Percentiles rank a stretch among this genome's conserved stretches.
Evolutionary conservation across 2,888 invertebrate genomes (phyloP).

Genomic region (Orchesellides sinensis): DNA sequence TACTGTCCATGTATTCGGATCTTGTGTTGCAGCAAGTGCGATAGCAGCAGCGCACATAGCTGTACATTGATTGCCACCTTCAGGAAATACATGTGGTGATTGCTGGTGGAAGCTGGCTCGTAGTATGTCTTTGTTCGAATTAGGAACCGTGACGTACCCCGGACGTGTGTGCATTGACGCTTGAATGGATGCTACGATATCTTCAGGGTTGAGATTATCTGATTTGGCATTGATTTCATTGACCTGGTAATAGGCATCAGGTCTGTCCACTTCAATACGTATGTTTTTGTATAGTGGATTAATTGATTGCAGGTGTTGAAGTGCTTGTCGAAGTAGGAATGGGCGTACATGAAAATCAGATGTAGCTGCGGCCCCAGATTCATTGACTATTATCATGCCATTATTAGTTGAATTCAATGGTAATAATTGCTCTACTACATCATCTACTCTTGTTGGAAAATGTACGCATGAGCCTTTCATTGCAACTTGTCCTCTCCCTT

Average conservation of each 20-base stretch:
- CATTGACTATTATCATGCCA: neutral
- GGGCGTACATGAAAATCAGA: neutral
- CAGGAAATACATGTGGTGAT: neutral
- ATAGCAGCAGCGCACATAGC: constrained; percentile 17
- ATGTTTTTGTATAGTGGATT: neutral
- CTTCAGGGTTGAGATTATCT: neutral
- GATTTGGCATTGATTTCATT: neutral
- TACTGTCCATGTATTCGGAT: neutral
- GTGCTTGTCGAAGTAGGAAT: neutral
- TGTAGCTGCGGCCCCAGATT: neutral
- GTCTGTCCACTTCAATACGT: neutral
- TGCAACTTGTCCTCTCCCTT: constrained; percentile 34
- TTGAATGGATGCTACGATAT: neutral
- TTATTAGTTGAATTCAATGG: neutral
- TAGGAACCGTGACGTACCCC: neutral
- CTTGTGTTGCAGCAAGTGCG: constrained; percentile 6
- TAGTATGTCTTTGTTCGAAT: constrained; percentile 5
- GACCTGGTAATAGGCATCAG: neutral
- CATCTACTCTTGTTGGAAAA: constrained; percentile 28
- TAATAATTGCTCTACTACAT: constrained; percentile 4
- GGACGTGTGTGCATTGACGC: neutral
- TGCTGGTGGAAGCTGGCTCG: constrained; percentile 23
- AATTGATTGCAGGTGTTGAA: neutral
- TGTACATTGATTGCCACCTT: constrained; percentile 49
- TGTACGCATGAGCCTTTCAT: constrained; percentile 23